Percentiles rank a stretch among this genome's conserved stretches.
Conservation (phyloP, 2,797 vertebrate species). For the Austrolebias charrua region DNA sequence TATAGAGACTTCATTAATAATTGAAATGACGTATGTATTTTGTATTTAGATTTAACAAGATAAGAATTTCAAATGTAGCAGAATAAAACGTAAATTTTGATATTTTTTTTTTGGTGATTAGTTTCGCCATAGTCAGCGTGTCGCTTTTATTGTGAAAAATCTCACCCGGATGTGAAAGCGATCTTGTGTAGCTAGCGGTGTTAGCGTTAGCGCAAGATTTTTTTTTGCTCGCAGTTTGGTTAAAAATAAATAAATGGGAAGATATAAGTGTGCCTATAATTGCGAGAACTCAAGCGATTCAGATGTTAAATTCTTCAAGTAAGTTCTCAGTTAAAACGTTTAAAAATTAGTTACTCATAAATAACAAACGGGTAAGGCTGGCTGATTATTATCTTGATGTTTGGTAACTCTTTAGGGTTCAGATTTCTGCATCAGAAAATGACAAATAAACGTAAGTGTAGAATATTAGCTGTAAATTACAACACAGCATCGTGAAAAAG, state of each 20-base stretch:
- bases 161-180: not conserved
- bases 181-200: not conserved
- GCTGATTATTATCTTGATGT: not conserved
- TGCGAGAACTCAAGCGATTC: slow-evolving; percentile 55
- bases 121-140: no score
- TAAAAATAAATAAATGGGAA: slow-evolving; percentile 53
- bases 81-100: no score
- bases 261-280: slow-evolving; percentile 68
- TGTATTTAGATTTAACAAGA: no score
- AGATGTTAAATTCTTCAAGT: slow-evolving; percentile 75
- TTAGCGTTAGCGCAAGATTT: not conserved
- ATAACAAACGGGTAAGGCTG: not conserved
- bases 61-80: no score
- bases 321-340: slow-evolving; percentile 26
- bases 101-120: no score
- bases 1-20: no score
- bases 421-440: no score
- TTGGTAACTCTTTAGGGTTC: no score
- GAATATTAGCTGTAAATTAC: no score
- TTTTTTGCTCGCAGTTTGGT: not conserved
- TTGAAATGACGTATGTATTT: no score
- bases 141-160: slow-evolving; percentile 39
- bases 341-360: not conserved
- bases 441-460: no score
- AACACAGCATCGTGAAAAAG: no score